Percentiles rank a stretch among this genome's conserved stretches.
These are phyloP conservation scores for Myzus persicae DNA, from an alignment of 1,140 invertebrate species.

Conservation along the genomic window DNA sequence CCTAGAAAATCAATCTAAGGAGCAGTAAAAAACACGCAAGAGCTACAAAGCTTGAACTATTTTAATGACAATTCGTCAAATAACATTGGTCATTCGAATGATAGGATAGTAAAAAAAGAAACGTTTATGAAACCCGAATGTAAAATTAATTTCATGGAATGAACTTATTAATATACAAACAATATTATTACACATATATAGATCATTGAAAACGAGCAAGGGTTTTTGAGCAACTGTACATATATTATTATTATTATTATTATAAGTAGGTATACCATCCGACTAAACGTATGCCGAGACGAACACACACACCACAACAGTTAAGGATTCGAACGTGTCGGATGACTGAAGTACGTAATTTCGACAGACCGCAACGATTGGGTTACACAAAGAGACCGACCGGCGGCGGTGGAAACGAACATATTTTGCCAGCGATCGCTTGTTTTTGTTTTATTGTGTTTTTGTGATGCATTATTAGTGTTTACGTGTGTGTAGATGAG, in stretches of 20 bases:
- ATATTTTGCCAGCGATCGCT: neutral
- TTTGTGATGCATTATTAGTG: neutral
- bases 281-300: slow-evolving; percentile 7
- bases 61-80: neutral
- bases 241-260: slow-evolving; percentile 17
- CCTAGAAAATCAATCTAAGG: no score
- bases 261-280: neutral
- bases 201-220: neutral
- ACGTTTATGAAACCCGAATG: neutral
- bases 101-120: neutral
- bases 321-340: slow-evolving; percentile 32
- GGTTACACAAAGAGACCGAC: slow-evolving; percentile 54
- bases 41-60: neutral
- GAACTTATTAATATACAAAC: neutral
- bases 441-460: slow-evolving; percentile 39
- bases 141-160: neutral
- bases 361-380: slow-evolving; percentile 56
- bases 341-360: slow-evolving; percentile 47
- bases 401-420: neutral
- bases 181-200: neutral
- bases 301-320: neutral
- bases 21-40: no score
- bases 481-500: neutral
- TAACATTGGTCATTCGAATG: neutral
- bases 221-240: slow-evolving; percentile 7